phyloP scores from a whole-genome alignment of 1,140 invertebrate species.

The Vollenhovia emeryi region DNA sequence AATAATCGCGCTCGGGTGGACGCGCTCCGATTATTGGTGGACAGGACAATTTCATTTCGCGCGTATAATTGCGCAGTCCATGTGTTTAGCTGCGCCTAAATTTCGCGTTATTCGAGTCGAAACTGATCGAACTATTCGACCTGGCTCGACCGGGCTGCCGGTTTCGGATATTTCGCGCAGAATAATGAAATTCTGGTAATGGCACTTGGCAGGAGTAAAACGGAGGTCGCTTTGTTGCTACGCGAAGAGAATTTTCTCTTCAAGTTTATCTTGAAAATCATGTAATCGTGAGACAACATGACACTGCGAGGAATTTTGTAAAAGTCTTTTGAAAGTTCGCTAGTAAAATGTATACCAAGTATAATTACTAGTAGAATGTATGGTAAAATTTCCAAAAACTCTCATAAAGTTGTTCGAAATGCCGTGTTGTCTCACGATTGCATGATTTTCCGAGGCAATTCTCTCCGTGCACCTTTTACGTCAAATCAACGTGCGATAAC shows the following conservation, averaged over 20 bases:
- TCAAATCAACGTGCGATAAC: not conserved
- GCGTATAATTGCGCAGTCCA: constrained; percentile 23
- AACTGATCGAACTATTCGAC: constrained; percentile 24
- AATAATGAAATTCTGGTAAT: not conserved
- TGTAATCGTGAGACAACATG: too few species aligned
- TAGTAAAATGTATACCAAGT: too few species aligned
- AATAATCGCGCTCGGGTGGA: constrained; percentile 52
- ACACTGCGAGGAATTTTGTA: too few species aligned
- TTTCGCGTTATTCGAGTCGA: constrained; percentile 10
- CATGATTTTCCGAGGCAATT: too few species aligned
- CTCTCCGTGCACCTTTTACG: too few species aligned
- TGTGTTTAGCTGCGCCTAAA: constrained; percentile 33
- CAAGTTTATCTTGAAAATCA: too few species aligned
- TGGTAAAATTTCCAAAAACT: too few species aligned
- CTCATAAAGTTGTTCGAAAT: too few species aligned
- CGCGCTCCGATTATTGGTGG: constrained; percentile 56
- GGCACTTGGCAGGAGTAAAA: not conserved
- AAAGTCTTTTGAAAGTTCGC: too few species aligned
- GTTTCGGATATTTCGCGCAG: not conserved
- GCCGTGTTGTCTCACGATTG: too few species aligned
- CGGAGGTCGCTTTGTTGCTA: not conserved
- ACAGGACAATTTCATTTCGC: constrained; percentile 59
- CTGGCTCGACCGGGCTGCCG: not conserved
- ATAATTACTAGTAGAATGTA: too few species aligned
- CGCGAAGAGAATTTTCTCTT: too few species aligned